Conservation (phyloP, 1,140 invertebrate species). For the Zeugodacus cucurbitae region DNA sequence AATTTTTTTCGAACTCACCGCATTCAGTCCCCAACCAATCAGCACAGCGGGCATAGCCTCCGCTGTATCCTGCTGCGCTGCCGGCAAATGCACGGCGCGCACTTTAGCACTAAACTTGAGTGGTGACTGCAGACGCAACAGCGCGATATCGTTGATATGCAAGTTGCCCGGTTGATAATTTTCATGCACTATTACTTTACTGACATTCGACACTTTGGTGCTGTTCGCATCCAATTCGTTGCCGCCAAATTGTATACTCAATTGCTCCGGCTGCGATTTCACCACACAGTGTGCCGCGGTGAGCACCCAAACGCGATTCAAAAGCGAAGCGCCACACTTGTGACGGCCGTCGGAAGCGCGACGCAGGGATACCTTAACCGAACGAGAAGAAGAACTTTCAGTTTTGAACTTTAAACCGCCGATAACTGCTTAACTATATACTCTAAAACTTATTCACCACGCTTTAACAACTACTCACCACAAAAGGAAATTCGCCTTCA, state of each 20-base stretch:
- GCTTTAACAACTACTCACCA: slow-evolving; percentile 45
- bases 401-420: background rate
- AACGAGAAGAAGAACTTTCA: background rate
- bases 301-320: slow-evolving; percentile 57
- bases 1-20: slow-evolving; percentile 42
- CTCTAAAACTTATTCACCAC: background rate
- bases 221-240: slow-evolving; percentile 48
- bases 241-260: slow-evolving; percentile 57
- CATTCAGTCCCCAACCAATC: slow-evolving; percentile 62
- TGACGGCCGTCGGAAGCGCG: slow-evolving; percentile 55
- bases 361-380: slow-evolving; percentile 52
- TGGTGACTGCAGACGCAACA: slow-evolving; percentile 49
- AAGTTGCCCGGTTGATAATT: slow-evolving; percentile 55
- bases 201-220: slow-evolving; percentile 49
- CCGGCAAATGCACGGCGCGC: slow-evolving; percentile 52
- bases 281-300: slow-evolving; percentile 61
- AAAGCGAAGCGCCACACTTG: slow-evolving; percentile 58
- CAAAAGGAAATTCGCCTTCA: slow-evolving; percentile 55
- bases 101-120: slow-evolving; percentile 46
- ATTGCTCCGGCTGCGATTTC: slow-evolving; percentile 38
- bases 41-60: slow-evolving; percentile 49
- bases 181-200: slow-evolving; percentile 55
- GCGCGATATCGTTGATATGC: slow-evolving; percentile 56
- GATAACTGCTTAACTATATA: background rate
- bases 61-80: slow-evolving; percentile 45